Base-by-base conservation (phyloP, 2,888 invertebrate species). In the Drosophila lacicola region DNA sequence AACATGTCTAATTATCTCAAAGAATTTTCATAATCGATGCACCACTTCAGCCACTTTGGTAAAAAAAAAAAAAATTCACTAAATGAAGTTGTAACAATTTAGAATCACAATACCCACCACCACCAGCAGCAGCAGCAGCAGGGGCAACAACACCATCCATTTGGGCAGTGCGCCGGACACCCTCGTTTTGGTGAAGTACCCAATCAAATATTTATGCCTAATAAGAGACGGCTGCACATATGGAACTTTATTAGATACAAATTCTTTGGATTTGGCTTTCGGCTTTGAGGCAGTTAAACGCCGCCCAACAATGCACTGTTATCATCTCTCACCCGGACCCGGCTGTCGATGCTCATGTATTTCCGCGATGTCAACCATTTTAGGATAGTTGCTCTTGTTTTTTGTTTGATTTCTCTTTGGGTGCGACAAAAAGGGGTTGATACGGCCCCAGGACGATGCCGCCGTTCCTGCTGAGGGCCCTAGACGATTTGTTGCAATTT, bases 291-390 rank as follows among this genome's bases (percentile, higher is more conserved):
- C 51, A 44, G 69, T 64, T 74, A 63, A 55, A 66, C 50, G 51
- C 44, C 39, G 19, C 46, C 13, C 17, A 46, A 13, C 37, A 29
- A 51, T 29, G 2, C 47, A 45, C 39, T 14, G 11, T 33, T 29
- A 25, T 45, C 37, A 33, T 9, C 44, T 44, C 29, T 29, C 29
- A 8, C 29, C 29, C 29, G 29, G 29, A 29, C 49, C 33, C 39
- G 55, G 51, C 45, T 58, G 49, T 72, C 76, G 74, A 37, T 89
- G 82, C 81, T 81, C 82, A 82, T 82, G 71, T 61, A 65, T 66
- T 44, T 36, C 33, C 14, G 73, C 77, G 90, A 91, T 78, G 91
- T 84, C 87, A 82, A 89, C 90, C 90, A 90, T 90, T 90, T 90
- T 91, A 62, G 61, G 60, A 57, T 62, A 55, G 77, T 76, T 78